Percentiles rank a stretch among this genome's conserved stretches.
These are phyloP conservation scores for Macropus fuliginosus DNA, from an alignment of 2,797 vertebrate genomes.

Conservation along the genomic window DNA sequence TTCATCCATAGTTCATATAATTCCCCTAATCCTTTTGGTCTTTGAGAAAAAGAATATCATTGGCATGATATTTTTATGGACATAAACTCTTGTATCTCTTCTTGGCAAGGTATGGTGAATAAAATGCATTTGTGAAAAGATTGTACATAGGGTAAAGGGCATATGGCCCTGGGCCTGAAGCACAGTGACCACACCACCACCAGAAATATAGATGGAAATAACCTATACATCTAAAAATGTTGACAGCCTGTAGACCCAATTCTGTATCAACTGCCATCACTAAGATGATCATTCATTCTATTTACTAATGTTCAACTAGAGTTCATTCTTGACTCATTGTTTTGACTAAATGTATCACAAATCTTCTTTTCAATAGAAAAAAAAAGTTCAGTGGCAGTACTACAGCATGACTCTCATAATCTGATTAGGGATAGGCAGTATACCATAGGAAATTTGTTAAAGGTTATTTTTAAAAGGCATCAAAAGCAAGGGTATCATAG, in stretches of 20 bases:
- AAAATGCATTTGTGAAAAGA: neutral
- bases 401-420: neutral
- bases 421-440: neutral
- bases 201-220: neutral
- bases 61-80: neutral
- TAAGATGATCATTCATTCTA: neutral
- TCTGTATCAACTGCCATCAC: neutral
- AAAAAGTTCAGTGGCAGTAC: neutral
- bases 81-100: neutral
- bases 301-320: neutral
- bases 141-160: neutral
- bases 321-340: neutral
- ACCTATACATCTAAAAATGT: neutral
- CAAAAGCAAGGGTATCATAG: neutral
- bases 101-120: neutral
- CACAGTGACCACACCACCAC: neutral
- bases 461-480: neutral
- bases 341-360: neutral
- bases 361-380: neutral
- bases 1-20: neutral
- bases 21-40: neutral
- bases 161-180: neutral
- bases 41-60: neutral
- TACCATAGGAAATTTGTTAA: neutral
- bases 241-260: neutral